Evolutionary conservation across 2,113 vertebrate species (phyloP).

Genomic region (Neolamprologus tretocephalus): DNA sequence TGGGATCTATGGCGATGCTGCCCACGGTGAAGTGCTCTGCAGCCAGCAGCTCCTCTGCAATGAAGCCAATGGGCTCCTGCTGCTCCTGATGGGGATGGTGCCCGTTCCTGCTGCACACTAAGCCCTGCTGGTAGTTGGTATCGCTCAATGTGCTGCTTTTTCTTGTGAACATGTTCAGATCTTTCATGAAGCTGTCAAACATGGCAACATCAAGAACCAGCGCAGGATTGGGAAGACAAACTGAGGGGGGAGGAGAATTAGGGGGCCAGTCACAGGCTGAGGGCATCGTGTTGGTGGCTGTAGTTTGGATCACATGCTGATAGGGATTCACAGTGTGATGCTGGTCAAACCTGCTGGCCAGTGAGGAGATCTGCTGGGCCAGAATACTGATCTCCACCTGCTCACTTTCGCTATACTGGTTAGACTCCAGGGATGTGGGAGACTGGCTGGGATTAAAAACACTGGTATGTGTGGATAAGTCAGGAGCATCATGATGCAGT

Average conservation of each 20-base stretch:
- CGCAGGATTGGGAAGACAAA: neutral
- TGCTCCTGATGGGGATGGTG: neutral
- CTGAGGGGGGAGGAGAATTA: neutral
- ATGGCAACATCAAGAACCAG: slow-evolving; percentile 48
- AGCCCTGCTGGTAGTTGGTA: neutral
- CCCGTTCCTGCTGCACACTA: neutral
- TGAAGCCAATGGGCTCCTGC: neutral
- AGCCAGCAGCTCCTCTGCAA: neutral
- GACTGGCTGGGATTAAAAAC: slow-evolving; percentile 25
- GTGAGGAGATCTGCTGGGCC: slow-evolving; percentile 75
- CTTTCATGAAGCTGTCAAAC: slow-evolving; percentile 65
- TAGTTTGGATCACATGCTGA: neutral
- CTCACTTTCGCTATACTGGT: slow-evolving; percentile 51
- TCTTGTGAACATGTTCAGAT: slow-evolving; percentile 30
- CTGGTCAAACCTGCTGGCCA: slow-evolving; percentile 70
- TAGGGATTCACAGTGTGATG: slow-evolving; percentile 22
- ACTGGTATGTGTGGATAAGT: neutral
- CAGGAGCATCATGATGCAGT: neutral
- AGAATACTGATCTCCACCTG: slow-evolving; percentile 69
- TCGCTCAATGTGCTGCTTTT: neutral
- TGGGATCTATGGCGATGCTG: neutral
- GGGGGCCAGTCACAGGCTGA: slow-evolving; percentile 2
- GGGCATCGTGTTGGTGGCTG: neutral
- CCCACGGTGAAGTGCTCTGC: neutral
- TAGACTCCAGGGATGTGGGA: neutral